phyloP scores from a whole-genome alignment of 1,140 invertebrate genomes.

The Leptinotarsa texana region DNA sequence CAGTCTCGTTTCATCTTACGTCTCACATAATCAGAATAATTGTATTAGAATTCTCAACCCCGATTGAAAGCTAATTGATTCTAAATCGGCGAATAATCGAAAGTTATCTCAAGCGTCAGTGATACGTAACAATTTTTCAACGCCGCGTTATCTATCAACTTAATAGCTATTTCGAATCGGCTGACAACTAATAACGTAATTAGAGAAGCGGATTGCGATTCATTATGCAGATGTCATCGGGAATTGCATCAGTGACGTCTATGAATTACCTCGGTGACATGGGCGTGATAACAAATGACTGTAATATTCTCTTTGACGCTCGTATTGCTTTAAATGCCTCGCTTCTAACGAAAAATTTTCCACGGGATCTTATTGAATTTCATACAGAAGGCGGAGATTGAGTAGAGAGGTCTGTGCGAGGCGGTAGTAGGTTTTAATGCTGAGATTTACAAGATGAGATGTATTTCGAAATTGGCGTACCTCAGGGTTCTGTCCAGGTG shows the following conservation, averaged over 20 bases:
- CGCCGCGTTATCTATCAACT: constrained; percentile 2
- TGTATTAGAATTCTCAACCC: too few species aligned
- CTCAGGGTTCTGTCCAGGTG: too few species aligned
- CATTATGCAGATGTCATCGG: constrained; percentile 19
- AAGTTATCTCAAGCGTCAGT: neutral
- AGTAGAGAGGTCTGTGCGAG: neutral
- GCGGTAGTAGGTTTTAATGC: neutral
- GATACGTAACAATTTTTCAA: neutral
- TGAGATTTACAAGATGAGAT: too few species aligned
- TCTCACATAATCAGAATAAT: too few species aligned
- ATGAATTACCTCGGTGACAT: constrained; percentile 8
- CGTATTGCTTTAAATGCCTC: neutral
- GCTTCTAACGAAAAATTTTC: neutral
- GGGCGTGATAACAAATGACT: constrained; percentile 17
- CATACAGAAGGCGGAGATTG: neutral
- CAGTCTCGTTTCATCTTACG: too few species aligned
- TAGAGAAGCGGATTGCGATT: neutral
- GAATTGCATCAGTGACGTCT: constrained; percentile 16
- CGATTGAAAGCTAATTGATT: neutral
- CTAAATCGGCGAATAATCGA: constrained; percentile 9
- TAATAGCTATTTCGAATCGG: constrained; percentile 5
- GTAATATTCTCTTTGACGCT: constrained; percentile 11
- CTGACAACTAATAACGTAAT: constrained; percentile 21
- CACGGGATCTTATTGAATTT: neutral
- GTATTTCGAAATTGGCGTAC: too few species aligned